Percentiles rank a stretch among this genome's conserved stretches.
Conservation (phyloP, 2,113 vertebrate genomes). For the Lepisosteus oculatus region DNA sequence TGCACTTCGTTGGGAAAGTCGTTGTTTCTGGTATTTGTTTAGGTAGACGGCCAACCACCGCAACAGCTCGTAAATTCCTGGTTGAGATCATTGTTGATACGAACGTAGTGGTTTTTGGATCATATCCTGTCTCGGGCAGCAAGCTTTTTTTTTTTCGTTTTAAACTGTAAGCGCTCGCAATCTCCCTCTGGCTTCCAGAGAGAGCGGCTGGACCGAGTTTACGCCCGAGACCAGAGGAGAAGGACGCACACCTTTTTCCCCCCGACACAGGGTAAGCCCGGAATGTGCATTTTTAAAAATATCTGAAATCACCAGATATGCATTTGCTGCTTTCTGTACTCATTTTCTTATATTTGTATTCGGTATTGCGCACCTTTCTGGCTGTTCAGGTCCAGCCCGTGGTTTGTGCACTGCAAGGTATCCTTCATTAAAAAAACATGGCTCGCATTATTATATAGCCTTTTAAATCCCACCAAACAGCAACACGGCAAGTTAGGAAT, state of each 20-base stretch:
- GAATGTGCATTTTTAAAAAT: background rate
- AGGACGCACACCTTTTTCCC: conserved; percentile 27
- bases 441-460: too few species aligned
- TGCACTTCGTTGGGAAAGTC: too few species aligned
- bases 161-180: conserved; percentile 38
- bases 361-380: too few species aligned
- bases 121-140: conserved; percentile 23
- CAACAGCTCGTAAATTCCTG: conserved; percentile 54
- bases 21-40: conserved; percentile 1
- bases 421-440: too few species aligned
- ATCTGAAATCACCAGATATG: too few species aligned
- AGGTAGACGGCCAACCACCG: conserved; percentile 21
- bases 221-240: conserved; percentile 6
- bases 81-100: conserved; percentile 65
- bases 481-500: too few species aligned
- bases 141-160: conserved; percentile 26
- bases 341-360: too few species aligned
- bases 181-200: background rate
- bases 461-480: too few species aligned
- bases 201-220: background rate
- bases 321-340: too few species aligned
- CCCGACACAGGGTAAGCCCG: conserved; percentile 44
- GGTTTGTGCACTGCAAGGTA: too few species aligned
- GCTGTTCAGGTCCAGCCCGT: too few species aligned
- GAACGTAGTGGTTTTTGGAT: conserved; percentile 49